Evolutionary conservation across 2,888 invertebrate species (phyloP), one percentile per base, ranked within the genome.

Genomic region (Pomacea canaliculata): DNA sequence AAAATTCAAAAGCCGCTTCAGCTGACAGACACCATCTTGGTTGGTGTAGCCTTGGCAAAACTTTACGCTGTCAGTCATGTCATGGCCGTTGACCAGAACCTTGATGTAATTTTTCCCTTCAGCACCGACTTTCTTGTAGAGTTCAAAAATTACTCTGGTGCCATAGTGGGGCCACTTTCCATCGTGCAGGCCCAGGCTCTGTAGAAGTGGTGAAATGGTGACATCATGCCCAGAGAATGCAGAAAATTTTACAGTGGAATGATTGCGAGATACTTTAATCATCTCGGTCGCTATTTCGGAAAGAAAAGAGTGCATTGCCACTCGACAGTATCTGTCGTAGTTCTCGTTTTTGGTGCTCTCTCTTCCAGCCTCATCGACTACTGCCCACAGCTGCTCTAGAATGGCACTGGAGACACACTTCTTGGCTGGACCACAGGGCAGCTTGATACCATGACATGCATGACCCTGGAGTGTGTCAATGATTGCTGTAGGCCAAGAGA

Each of bases 221-320:
- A 95, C 95, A 90, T 98, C 98, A 86, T 98, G 98, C 0, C 97
- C 97, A 0, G 97, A 97, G 88, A 95, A 96, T 0, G 96, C 86
- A 0, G 95, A 94, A 76, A 96, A 93, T 85, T 78, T 81, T n/a
- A 75, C 62, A 18, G 67, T 63, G 12, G 74, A 51, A 48, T 70
- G 76, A 9, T 76, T 76, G 68, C 80, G 74, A 8, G 78, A 76
- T 10, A 79, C 76, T 18, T 78, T 71, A 56, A 77, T 79, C 84
- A 89, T 85, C 49, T 85, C 76, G 8, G 76, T 49, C 66, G 94
- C 94, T 71, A 97, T 94, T 86, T 95, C 95, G 48, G 95, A 93
- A 70, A 97, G 93, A 84, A 97, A 92, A 12, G 97, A 97, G 85
- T 97, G 96, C 0, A 96, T 94, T 76, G 94, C 92, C 46, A 97